Conservation (phyloP, 2,888 invertebrate genomes). For the Mesorhabditis spiculigera region DNA sequence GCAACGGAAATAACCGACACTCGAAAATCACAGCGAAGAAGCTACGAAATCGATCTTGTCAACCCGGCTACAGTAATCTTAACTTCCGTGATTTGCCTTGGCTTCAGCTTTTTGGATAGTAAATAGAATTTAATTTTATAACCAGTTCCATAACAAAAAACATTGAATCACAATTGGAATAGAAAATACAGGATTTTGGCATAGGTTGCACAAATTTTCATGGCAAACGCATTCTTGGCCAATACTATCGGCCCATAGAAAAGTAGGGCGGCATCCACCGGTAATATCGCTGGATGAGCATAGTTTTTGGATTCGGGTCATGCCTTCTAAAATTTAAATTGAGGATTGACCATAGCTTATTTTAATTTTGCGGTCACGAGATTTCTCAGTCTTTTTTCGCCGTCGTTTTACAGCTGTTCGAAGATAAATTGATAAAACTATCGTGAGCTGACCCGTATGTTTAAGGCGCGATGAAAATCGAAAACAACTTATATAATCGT, state of each 20-base stretch:
- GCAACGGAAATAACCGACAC: no score
- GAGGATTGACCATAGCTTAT: neutral
- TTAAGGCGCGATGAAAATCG: no score
- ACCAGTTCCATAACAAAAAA: no score
- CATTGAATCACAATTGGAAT: neutral
- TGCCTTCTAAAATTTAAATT: constrained; percentile 19
- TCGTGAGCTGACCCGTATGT: no score
- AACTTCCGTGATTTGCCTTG: no score
- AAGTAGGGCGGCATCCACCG: constrained; percentile 21
- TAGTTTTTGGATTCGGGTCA: constrained; percentile 27
- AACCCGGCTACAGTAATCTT: no score
- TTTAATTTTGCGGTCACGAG: neutral
- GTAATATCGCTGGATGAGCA: constrained; percentile 28
- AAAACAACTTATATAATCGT: neutral
- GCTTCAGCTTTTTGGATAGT: no score
- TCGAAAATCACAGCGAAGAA: no score
- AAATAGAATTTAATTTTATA: no score
- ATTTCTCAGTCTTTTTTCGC: constrained; percentile 24
- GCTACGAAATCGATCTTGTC: no score
- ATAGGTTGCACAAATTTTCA: constrained; percentile 17
- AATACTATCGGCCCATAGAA: constrained; percentile 28
- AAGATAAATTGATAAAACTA: neutral
- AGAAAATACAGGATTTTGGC: neutral
- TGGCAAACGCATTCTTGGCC: constrained; percentile 26
- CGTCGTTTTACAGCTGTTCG: constrained; percentile 22